Evolutionary conservation across 2,888 invertebrate genomes (phyloP).

Genomic region (Griposia aprilina): DNA sequence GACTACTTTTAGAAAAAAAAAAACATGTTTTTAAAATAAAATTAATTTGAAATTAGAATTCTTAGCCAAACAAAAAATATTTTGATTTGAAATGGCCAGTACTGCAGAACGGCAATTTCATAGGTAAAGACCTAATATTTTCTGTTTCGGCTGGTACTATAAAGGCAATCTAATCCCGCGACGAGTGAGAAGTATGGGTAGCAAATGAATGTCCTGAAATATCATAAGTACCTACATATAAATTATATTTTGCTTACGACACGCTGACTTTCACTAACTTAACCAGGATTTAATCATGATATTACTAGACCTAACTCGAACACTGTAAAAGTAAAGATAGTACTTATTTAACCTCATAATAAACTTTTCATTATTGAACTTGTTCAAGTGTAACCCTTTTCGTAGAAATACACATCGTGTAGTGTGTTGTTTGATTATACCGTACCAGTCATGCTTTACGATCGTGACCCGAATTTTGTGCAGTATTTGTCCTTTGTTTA

Average conservation of each 20-base stretch:
- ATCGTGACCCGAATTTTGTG: conserved; percentile 71
- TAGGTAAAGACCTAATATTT: no score
- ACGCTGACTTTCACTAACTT: neutral
- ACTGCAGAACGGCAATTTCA: no score
- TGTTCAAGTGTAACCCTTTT: conserved; percentile 24
- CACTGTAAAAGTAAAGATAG: neutral
- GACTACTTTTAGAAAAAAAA: no score
- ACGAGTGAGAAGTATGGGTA: neutral
- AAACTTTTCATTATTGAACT: conserved; percentile 12
- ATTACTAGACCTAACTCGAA: neutral
- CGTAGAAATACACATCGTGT: conserved; percentile 19
- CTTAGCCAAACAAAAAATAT: no score
- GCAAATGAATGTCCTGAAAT: neutral
- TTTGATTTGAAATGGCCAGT: no score
- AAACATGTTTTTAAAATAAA: no score
- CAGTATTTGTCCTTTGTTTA: conserved; percentile 65
- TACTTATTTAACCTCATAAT: conserved; percentile 14
- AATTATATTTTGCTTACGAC: neutral
- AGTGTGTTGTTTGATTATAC: conserved; percentile 9
- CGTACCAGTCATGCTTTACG: conserved; percentile 69
- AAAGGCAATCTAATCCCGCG: neutral
- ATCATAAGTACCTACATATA: no score
- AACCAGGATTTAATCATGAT: neutral
- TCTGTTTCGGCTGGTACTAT: neutral
- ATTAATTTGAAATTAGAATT: no score